Evolutionary conservation across 2,888 invertebrate genomes (phyloP).

Genomic region (Chymomyza amoena): DNA sequence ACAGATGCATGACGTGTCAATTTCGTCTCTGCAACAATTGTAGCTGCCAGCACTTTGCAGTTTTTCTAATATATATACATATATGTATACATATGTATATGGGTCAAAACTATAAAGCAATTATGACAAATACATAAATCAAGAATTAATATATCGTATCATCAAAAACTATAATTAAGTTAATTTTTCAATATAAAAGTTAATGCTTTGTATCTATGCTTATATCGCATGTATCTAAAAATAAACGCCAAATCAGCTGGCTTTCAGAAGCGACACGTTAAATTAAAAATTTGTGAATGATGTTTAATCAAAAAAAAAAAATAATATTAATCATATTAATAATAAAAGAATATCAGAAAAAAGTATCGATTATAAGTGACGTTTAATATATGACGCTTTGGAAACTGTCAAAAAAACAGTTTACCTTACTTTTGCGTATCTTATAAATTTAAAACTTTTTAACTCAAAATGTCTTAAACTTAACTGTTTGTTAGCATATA

Average conservation of each 20-base stretch:
- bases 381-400: too few relatives aligned
- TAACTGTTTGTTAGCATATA: too few relatives aligned
- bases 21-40: neutral
- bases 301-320: neutral
- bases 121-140: neutral
- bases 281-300: neutral
- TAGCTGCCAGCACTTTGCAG: neutral
- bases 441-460: too few relatives aligned
- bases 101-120: neutral
- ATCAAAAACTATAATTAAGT: neutral
- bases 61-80: neutral
- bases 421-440: too few relatives aligned
- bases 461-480: too few relatives aligned
- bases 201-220: neutral
- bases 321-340: too few relatives aligned
- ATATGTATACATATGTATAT: neutral
- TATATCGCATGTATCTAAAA: neutral
- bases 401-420: too few relatives aligned
- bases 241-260: neutral
- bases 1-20: neutral
- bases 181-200: neutral
- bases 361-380: too few relatives aligned
- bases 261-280: neutral
- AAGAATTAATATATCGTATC: neutral
- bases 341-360: too few relatives aligned